These are phyloP conservation scores for Calameuta idolon DNA, from an alignment of 2,888 invertebrate genomes.

Conservation along the genomic window DNA sequence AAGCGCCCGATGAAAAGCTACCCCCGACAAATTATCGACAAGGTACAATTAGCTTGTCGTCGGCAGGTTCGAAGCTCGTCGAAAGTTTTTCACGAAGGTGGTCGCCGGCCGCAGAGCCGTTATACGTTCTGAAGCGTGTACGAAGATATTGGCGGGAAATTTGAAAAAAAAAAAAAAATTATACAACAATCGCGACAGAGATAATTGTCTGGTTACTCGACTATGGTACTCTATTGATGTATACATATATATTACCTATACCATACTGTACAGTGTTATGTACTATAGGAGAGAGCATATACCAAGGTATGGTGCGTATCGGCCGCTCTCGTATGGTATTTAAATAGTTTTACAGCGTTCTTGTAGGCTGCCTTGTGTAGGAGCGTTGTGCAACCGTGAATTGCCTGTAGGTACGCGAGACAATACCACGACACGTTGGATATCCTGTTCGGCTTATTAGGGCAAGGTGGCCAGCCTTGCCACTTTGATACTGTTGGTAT, in stretches of 20 bases:
- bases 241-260: neutral
- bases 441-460: constrained; percentile 64
- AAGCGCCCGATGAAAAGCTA: too few relatives aligned
- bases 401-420: constrained; percentile 37
- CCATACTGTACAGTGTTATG: neutral
- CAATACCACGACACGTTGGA: constrained; percentile 34
- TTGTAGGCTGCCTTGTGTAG: constrained; percentile 25
- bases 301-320: neutral
- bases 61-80: neutral
- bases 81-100: neutral
- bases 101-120: too few relatives aligned
- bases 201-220: too few relatives aligned
- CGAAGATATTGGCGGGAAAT: too few relatives aligned
- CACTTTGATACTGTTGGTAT: constrained; percentile 52
- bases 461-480: constrained; percentile 61
- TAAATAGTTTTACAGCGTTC: constrained; percentile 41
- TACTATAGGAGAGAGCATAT: neutral
- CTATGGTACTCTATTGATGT: too few relatives aligned
- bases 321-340: constrained; percentile 36
- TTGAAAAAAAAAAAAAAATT: too few relatives aligned
- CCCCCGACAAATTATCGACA: too few relatives aligned
- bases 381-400: constrained; percentile 47
- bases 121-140: too few relatives aligned
- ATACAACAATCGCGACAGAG: too few relatives aligned
- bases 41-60: neutral